Percentiles rank a stretch among this genome's conserved stretches.
Conservation (phyloP, 2,113 vertebrate genomes). For the Naja naja region DNA sequence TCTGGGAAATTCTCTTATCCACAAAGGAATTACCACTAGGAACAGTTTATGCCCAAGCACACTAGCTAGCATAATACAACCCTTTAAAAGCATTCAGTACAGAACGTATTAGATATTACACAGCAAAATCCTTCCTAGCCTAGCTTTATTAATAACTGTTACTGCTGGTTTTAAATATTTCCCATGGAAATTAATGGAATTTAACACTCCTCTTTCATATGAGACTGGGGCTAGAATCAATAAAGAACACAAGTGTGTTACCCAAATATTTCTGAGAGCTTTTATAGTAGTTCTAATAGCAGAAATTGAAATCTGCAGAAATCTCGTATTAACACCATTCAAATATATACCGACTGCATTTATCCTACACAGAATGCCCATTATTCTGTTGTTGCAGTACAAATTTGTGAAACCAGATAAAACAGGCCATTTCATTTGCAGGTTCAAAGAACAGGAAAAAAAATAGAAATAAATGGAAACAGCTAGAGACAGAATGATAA, state of each 20-base stretch:
- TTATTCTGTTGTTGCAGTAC: not conserved
- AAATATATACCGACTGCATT: not conserved
- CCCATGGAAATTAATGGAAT: not conserved
- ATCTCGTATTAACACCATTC: not conserved
- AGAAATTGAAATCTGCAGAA: not conserved
- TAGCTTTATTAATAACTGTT: not conserved
- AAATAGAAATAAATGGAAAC: not conserved
- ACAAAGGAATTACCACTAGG: not conserved
- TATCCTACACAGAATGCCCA: not conserved
- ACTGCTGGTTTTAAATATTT: not conserved
- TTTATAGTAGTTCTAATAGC: not conserved
- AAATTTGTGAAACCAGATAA: not conserved
- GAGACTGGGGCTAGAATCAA: not conserved
- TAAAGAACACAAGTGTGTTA: not conserved
- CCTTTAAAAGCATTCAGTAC: not conserved
- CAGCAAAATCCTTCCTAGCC: too few relatives aligned
- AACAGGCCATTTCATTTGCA: not conserved
- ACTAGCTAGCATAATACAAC: not conserved
- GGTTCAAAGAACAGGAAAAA: too few relatives aligned
- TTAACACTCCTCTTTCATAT: not conserved
- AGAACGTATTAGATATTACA: not conserved
- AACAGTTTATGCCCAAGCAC: not conserved
- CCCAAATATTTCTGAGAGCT: not conserved
- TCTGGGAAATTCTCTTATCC: not conserved
- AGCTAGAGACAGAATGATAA: not conserved